phyloP scores from a whole-genome alignment of 1,140 invertebrate genomes.

The Drosophila busckii region DNA sequence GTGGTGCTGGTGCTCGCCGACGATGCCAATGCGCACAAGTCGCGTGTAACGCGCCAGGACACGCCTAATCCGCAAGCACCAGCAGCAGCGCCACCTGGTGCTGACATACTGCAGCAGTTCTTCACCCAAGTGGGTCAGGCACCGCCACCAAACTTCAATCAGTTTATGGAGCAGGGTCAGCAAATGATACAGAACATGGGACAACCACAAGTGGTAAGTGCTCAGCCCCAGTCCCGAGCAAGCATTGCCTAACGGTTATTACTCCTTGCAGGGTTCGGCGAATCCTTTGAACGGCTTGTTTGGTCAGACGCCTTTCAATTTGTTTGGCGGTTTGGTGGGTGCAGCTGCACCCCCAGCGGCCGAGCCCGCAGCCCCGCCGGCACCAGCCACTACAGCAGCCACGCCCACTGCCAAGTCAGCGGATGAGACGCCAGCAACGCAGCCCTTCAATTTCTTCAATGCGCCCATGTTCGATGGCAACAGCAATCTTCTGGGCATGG shows the following conservation, averaged over 20 bases:
- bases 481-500: constrained; percentile 26
- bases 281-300: no score
- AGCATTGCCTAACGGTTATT: no score
- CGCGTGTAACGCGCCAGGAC: constrained; percentile 51
- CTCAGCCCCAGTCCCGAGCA: constrained; percentile 5
- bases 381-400: not conserved
- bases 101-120: not conserved
- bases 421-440: not conserved
- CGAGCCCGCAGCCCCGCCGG: not conserved
- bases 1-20: constrained; percentile 68
- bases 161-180: constrained; percentile 9
- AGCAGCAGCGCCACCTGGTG: not conserved
- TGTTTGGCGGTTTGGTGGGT: constrained; percentile 22
- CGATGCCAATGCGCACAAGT: constrained; percentile 44
- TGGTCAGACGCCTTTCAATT: no score
- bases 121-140: no score
- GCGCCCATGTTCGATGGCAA: constrained; percentile 21
- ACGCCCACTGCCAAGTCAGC: constrained; percentile 6
- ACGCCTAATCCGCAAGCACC: no score
- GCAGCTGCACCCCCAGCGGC: constrained; percentile 8
- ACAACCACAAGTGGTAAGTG: constrained; percentile 19
- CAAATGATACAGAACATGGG: constrained; percentile 5
- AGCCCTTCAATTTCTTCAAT: not conserved
- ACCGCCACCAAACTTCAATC: not conserved
- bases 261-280: no score